Evolutionary conservation across 2,113 vertebrate genomes (phyloP).

Genomic region (Crypturellus undulatus): DNA sequence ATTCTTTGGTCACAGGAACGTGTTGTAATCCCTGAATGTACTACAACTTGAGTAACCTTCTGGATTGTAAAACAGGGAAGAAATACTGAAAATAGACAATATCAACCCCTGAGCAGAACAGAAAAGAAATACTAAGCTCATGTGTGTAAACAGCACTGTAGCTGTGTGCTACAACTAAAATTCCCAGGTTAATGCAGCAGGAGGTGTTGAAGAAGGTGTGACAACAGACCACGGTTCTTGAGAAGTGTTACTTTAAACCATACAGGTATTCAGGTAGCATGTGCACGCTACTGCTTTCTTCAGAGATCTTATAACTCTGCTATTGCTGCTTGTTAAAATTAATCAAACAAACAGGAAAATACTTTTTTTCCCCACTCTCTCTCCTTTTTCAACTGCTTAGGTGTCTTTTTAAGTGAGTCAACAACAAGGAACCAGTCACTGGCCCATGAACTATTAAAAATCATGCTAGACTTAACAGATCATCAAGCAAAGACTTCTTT

Average conservation of each 20-base stretch:
- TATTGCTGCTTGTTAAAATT: neutral
- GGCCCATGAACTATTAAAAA: neutral
- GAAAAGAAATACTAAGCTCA: neutral
- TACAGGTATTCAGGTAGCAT: rapidly evolving
- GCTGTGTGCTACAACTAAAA: neutral
- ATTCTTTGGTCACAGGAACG: neutral
- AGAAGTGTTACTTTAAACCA: neutral
- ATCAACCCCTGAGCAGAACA: neutral
- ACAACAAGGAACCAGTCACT: neutral
- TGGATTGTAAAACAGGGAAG: neutral
- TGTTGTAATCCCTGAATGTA: neutral
- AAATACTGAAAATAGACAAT: neutral
- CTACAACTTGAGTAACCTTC: constrained; percentile 12
- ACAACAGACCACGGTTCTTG: neutral
- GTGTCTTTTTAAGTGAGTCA: neutral
- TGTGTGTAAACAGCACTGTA: neutral
- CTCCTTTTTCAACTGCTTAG: neutral
- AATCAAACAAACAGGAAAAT: neutral
- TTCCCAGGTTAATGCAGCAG: neutral
- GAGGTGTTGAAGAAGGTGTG: neutral
- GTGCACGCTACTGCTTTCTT: neutral
- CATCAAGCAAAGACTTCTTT: neutral
- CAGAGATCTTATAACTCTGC: neutral
- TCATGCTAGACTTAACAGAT: neutral
- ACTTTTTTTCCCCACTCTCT: too few relatives aligned